These are phyloP conservation scores for Sciurus vulgaris DNA, from an alignment of 2,797 vertebrate genomes.

Conservation along the genomic window DNA sequence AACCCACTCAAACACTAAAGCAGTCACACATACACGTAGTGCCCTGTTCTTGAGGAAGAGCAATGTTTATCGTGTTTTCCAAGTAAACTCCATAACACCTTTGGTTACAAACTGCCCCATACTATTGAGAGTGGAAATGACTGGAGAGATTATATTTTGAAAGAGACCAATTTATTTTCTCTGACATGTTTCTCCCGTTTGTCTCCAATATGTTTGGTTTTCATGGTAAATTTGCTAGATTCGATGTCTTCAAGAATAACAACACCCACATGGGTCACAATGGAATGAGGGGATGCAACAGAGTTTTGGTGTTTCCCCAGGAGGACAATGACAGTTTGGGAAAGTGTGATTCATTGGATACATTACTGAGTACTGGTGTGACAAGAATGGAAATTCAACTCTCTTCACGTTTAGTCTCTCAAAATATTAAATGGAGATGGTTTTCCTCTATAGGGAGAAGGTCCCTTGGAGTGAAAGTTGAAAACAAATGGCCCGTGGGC, in stretches of 20 bases:
- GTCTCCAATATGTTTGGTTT: neutral
- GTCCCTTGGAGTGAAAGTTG: neutral
- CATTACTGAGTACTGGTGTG: neutral
- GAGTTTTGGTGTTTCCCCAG: neutral
- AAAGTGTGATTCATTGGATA: neutral
- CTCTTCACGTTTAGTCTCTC: neutral
- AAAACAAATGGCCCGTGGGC: neutral
- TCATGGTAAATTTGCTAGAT: neutral
- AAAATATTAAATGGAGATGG: neutral
- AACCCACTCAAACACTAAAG: neutral
- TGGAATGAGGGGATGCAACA: neutral
- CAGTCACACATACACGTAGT: neutral
- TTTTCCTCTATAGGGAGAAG: neutral
- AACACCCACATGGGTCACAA: neutral
- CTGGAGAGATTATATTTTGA: neutral
- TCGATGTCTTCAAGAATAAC: neutral
- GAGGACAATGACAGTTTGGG: neutral
- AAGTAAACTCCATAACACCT: neutral
- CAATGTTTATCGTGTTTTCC: neutral
- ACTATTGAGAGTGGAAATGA: neutral
- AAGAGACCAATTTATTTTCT: constrained; percentile 14
- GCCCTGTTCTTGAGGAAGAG: neutral
- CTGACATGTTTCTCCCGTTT: neutral
- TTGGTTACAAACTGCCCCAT: neutral
- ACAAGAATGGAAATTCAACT: neutral